These are phyloP conservation scores for Platysternon megacephalum DNA, from an alignment of 2,113 vertebrate species.

Conservation along the genomic window DNA sequence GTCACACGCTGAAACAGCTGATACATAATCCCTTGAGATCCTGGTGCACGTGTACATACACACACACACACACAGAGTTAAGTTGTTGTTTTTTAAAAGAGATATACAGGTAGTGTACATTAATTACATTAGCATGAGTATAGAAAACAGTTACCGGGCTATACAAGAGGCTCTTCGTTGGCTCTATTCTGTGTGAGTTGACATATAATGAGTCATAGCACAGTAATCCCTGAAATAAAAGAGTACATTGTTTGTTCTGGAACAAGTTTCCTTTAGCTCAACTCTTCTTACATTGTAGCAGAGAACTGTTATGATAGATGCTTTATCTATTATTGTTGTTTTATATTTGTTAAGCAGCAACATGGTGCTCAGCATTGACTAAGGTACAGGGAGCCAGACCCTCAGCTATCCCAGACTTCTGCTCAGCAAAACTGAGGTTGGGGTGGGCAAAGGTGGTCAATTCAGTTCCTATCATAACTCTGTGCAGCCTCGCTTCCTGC, in stretches of 20 bases:
- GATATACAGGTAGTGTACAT: not conserved
- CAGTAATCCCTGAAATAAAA: not conserved
- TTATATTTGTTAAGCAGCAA: conserved; percentile 5
- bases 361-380: not conserved
- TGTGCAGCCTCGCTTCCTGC: not conserved
- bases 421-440: not conserved
- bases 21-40: not conserved
- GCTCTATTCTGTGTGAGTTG: not conserved
- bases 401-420: not conserved
- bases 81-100: not conserved
- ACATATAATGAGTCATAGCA: not conserved
- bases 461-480: not conserved
- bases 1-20: not conserved
- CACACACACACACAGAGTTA: not conserved
- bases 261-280: not conserved
- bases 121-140: not conserved
- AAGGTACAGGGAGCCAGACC: not conserved
- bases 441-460: not conserved
- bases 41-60: not conserved
- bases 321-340: not conserved
- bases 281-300: not conserved
- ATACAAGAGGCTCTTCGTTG: rapidly evolving
- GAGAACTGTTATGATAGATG: not conserved
- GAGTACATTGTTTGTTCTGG: conserved; percentile 17
- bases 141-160: not conserved